These are phyloP conservation scores for Psittacula cyanocephala DNA, from an alignment of 2,113 vertebrate species.

Conservation along the genomic window DNA sequence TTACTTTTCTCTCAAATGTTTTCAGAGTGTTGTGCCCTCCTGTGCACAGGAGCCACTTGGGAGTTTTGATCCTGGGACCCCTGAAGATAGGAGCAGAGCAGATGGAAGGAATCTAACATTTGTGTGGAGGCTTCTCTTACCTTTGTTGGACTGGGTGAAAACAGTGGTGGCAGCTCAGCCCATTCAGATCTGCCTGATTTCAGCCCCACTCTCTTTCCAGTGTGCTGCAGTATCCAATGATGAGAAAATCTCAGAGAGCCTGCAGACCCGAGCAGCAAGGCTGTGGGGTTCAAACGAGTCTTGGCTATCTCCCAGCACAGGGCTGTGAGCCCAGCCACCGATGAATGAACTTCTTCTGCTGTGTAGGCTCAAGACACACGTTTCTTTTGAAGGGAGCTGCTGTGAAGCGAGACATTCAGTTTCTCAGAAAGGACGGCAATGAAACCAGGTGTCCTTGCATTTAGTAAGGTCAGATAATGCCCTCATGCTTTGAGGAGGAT, in stretches of 20 bases:
- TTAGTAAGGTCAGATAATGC: neutral
- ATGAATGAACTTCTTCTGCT: neutral
- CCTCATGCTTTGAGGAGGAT: neutral
- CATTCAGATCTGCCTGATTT: neutral
- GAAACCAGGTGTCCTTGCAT: neutral
- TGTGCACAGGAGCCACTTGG: neutral
- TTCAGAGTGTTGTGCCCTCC: neutral
- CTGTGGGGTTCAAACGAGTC: neutral
- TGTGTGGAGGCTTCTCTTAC: neutral
- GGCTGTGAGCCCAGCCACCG: neutral
- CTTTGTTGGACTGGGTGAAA: neutral
- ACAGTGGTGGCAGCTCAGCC: neutral
- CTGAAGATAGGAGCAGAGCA: neutral
- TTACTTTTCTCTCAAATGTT: neutral
- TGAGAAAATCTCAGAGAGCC: neutral
- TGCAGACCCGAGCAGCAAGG: neutral
- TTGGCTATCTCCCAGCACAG: neutral
- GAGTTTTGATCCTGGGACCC: neutral
- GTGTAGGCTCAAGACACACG: accelerated
- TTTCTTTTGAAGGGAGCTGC: neutral
- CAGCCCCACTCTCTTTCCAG: neutral
- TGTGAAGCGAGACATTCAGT: neutral
- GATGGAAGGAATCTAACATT: neutral
- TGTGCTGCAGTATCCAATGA: neutral
- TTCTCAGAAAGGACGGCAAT: neutral